phyloP scores from a whole-genome alignment of 1,140 invertebrate genomes.

The Glomeris maerens region DNA sequence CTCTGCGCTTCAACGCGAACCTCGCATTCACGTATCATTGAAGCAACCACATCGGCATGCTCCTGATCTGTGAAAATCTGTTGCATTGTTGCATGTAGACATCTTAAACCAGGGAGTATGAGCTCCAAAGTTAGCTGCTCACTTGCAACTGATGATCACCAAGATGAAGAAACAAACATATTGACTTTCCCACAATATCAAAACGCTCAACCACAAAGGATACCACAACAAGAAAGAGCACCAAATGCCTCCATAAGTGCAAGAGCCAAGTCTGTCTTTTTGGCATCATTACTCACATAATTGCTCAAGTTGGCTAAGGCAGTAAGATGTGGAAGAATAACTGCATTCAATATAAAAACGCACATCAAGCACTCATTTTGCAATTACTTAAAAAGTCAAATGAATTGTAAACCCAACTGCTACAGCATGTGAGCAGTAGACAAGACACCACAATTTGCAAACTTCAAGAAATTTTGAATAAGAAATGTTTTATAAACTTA shows the following conservation, averaged over 20 bases:
- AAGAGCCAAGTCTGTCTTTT: conserved; percentile 41
- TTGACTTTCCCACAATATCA: background rate
- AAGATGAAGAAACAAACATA: conserved; percentile 18
- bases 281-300: conserved; percentile 37
- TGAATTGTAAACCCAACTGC: too few species aligned
- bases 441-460: background rate
- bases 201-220: conserved; percentile 22
- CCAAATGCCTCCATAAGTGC: conserved; percentile 51
- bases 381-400: background rate
- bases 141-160: conserved; percentile 25
- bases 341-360: conserved; percentile 36
- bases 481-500: background rate
- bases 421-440: background rate
- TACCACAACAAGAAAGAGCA: conserved; percentile 45
- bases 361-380: conserved; percentile 5
- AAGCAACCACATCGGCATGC: conserved; percentile 27
- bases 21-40: conserved; percentile 33
- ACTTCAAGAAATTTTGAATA: background rate
- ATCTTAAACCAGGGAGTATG: conserved; percentile 31
- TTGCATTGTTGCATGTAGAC: conserved; percentile 29
- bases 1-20: conserved; percentile 26
- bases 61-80: conserved; percentile 28
- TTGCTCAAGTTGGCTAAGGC: conserved; percentile 40
- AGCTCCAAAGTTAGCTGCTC: conserved; percentile 31
- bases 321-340: conserved; percentile 46